These are phyloP conservation scores for Montifringilla adamsi DNA, from an alignment of 2,113 vertebrate species.

Conservation along the genomic window DNA sequence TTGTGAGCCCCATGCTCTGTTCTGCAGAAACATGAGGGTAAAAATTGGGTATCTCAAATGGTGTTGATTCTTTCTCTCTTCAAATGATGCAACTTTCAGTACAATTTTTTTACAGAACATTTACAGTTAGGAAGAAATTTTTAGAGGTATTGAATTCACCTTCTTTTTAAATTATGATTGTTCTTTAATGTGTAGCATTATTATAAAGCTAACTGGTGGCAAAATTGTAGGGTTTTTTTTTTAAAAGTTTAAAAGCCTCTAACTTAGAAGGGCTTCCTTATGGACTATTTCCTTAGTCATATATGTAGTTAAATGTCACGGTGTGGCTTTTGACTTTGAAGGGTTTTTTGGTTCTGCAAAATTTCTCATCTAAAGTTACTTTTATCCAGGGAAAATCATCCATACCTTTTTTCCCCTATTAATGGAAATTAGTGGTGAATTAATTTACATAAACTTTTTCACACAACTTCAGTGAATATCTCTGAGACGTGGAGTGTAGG, in stretches of 20 bases:
- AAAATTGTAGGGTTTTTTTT: neutral
- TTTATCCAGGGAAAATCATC: neutral
- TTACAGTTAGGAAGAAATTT: neutral
- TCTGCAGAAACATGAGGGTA: neutral
- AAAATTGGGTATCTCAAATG: neutral
- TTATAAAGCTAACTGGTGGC: neutral
- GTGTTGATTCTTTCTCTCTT: neutral
- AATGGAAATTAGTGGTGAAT: neutral
- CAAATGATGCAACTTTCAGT: neutral
- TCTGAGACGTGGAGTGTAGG: neutral
- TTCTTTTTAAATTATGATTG: neutral
- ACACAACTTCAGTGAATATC: neutral
- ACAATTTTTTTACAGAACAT: neutral
- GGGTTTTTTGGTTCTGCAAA: neutral
- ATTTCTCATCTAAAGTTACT: neutral
- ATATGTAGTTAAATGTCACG: neutral
- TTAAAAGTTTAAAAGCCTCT: neutral
- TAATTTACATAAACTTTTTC: neutral
- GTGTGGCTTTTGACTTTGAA: neutral
- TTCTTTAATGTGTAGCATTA: neutral
- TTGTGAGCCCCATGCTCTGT: neutral
- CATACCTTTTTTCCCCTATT: accelerated
- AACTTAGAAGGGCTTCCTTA: neutral
- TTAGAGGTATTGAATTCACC: neutral
- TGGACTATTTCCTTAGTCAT: neutral